Evolutionary conservation across 2,888 invertebrate species (phyloP).

Genomic region (Physocephala rufipes): DNA sequence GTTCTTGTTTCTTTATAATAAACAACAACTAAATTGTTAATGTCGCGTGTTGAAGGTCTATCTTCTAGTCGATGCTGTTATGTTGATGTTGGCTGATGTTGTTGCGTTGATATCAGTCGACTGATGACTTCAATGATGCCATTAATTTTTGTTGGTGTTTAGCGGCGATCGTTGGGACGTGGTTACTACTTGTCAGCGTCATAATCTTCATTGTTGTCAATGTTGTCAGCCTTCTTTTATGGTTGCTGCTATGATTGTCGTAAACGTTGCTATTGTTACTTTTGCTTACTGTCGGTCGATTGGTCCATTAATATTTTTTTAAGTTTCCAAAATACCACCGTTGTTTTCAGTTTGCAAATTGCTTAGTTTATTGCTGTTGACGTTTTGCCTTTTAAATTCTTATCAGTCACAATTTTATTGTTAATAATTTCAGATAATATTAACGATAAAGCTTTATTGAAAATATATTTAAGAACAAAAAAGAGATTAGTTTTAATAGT

Average conservation of each 20-base stretch:
- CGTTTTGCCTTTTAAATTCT: background rate
- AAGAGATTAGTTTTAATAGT: background rate
- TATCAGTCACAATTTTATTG: background rate
- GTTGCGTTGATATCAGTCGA: constrained; percentile 34
- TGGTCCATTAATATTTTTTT: too few species aligned
- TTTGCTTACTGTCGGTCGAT: background rate
- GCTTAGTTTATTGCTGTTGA: too few species aligned
- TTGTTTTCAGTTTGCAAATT: too few species aligned
- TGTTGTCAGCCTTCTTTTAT: background rate
- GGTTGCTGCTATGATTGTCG: too few species aligned
- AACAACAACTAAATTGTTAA: too few species aligned
- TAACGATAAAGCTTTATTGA: too few species aligned
- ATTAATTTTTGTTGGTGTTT: constrained; percentile 5
- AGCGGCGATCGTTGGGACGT: background rate
- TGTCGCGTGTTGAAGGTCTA: background rate
- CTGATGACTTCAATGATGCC: constrained; percentile 21
- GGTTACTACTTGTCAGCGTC: background rate
- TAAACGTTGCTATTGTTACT: too few species aligned
- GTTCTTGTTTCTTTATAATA: too few species aligned
- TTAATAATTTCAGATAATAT: background rate
- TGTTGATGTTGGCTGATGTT: background rate
- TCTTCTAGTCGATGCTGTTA: background rate
- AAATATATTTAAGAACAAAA: too few species aligned
- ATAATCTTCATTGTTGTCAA: background rate
- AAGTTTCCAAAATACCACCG: too few species aligned